Evolutionary conservation across 1,140 invertebrate species (phyloP).

Genomic region (Dufourea novaeangliae): DNA sequence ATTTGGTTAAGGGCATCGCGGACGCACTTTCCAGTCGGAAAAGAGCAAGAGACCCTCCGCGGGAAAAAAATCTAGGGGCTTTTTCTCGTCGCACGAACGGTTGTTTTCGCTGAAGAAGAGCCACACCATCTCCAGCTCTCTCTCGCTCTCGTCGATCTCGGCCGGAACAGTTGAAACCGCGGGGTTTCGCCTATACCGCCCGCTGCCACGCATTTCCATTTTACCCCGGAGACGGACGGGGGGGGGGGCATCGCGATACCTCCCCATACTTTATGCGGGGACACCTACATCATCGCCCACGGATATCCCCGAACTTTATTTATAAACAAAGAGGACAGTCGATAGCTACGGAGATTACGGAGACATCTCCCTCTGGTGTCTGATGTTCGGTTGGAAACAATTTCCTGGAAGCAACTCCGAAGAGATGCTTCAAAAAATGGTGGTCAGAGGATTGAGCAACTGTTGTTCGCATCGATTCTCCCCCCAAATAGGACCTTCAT

Average conservation of each 20-base stretch:
- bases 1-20: not conserved
- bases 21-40: not conserved
- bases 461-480: not conserved
- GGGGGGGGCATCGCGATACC: slow-evolving; percentile 35
- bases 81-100: slow-evolving; percentile 44
- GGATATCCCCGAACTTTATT: slow-evolving; percentile 38
- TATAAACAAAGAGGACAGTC: slow-evolving; percentile 47
- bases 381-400: not conserved
- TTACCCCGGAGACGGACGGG: slow-evolving; percentile 64
- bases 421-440: slow-evolving; percentile 12
- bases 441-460: not conserved
- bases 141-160: slow-evolving; percentile 32
- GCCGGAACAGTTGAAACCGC: slow-evolving; percentile 59
- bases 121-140: slow-evolving; percentile 40
- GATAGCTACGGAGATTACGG: slow-evolving; percentile 35
- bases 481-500: not conserved
- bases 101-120: slow-evolving; percentile 32
- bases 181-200: slow-evolving; percentile 71
- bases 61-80: slow-evolving; percentile 54
- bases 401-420: slow-evolving; percentile 37
- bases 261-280: slow-evolving; percentile 45
- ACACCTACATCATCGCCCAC: slow-evolving; percentile 46
- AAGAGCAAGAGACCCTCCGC: not conserved
- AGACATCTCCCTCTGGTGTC: slow-evolving; percentile 11
- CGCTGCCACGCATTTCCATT: slow-evolving; percentile 75